Base-by-base conservation (phyloP, 2,888 invertebrate species). In the Nineta flava region DNA sequence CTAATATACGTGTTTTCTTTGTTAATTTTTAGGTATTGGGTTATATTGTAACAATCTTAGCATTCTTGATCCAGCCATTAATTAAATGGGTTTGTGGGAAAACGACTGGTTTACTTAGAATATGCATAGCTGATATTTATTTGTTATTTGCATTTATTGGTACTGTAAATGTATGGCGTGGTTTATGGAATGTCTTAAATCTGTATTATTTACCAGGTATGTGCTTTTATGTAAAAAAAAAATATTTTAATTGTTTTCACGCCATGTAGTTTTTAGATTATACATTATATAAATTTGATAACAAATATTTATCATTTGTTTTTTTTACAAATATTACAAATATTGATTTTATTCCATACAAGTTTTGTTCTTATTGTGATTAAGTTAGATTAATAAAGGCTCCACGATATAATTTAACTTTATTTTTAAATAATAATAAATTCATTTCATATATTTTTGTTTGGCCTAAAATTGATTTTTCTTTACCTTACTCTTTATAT, bases 81-180 rank as follows among this genome's bases (percentile, higher is more conserved):
- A 79, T 86, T 66, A 75, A 81, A 55, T 81, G 80, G 71, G 69
- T 79, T 6, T 84, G 83, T 47, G 75, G 80, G 53, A 72, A 78
- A 48, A 68, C 84, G 3, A 73, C 74, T 53, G 87, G 87, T 9
- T 70, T 81, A 6, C 61, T 74, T 9, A 72, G 87, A 52, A 69
- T 90, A 19, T 61, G 84, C 34, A 71, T 81, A 1, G 86, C 87
- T 17, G 90, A 91, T 61, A 62, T 79, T 10, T 87, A 86, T 68
- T 77, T 87, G 53, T 70, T 88, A 52, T 67, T 87, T 54, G 82
- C 83, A 38, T 83, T 87, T 62, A 63, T 83, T 53, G 87, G 87
- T 12, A 87, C 87, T 0, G 83, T 91, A 48, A 88, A 88, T 64
- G 84, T 88, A 10, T 91, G 91, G 91, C 74, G 91, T 44, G 90